A percentile compares a stretch with the other conserved stretches of the same genome.
phyloP scores from a whole-genome alignment of 2,888 invertebrate genomes.

The Selenia dentaria region DNA sequence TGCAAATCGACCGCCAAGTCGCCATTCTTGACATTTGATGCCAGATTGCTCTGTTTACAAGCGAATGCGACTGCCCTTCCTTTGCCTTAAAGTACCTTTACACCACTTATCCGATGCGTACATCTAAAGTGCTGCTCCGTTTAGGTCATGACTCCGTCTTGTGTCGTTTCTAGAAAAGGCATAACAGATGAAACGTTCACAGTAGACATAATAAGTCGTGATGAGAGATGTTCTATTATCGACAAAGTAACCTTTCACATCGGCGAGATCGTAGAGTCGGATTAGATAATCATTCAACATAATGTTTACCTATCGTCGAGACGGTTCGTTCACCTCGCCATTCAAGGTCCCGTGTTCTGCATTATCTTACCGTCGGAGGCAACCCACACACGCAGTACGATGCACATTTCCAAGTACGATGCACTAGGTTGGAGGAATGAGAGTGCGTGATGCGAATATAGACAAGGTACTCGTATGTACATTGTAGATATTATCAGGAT shows the following conservation, averaged over 20 bases:
- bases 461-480: conserved; percentile 51
- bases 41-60: conserved; percentile 73
- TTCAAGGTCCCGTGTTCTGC: conserved; percentile 65
- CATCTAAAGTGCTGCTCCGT: conserved; percentile 59
- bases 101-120: conserved; percentile 61
- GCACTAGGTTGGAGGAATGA: conserved; percentile 76
- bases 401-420: conserved; percentile 75
- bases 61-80: conserved; percentile 40
- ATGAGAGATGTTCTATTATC: conserved; percentile 46
- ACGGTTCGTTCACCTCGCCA: conserved; percentile 68
- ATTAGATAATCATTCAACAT: conserved; percentile 64
- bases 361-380: conserved; percentile 66
- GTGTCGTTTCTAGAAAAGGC: conserved; percentile 52
- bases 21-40: conserved; percentile 73
- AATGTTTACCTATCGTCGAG: conserved; percentile 56
- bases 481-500: conserved; percentile 66
- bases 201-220: conserved; percentile 37
- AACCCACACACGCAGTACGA: conserved; percentile 66
- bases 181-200: conserved; percentile 41
- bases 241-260: conserved; percentile 51
- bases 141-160: conserved; percentile 54
- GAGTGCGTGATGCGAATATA: conserved; percentile 76
- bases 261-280: conserved; percentile 46
- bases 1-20: conserved; percentile 59
- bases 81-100: conserved; percentile 55